phyloP scores from a whole-genome alignment of 2,888 invertebrate species.

The Eurytoma californica region DNA sequence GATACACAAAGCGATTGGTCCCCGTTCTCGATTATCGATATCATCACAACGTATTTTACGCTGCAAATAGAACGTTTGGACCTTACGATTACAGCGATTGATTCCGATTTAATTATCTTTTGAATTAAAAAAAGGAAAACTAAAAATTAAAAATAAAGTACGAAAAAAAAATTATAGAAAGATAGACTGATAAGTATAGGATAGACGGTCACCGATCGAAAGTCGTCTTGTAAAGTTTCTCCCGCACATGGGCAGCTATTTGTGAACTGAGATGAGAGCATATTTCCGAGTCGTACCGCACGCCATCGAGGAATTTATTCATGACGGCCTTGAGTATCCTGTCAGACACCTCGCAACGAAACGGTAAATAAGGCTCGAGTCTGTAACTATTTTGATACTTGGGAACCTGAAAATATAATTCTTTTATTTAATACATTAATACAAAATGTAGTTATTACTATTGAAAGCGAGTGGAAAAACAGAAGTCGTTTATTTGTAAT shows the following conservation, averaged over 20 bases:
- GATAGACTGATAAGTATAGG: neutral
- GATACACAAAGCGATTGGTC: constrained; percentile 58
- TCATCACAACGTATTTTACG: constrained; percentile 64
- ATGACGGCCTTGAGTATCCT: constrained; percentile 63
- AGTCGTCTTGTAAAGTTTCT: constrained; percentile 62
- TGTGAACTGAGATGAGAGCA: constrained; percentile 60
- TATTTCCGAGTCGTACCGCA: constrained; percentile 60
- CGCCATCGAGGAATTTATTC: constrained; percentile 55
- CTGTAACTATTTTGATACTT: constrained; percentile 68
- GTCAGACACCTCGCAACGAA: constrained; percentile 60
- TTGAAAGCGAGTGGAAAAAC: no score
- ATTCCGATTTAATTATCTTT: no score
- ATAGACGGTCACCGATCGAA: constrained; percentile 63
- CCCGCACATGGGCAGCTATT: constrained; percentile 62
- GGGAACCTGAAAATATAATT: constrained; percentile 59
- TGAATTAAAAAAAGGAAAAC: neutral
- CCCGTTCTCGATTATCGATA: constrained; percentile 65
- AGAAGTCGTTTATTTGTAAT: no score
- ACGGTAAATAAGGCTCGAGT: constrained; percentile 60
- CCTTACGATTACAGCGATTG: no score
- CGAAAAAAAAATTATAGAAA: neutral
- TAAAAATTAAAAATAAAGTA: neutral
- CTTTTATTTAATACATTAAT: no score
- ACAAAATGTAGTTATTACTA: no score
- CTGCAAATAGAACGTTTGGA: constrained; percentile 50